Evolutionary conservation across 2,797 vertebrate species (phyloP).

Genomic region (Poecilia gillii): DNA sequence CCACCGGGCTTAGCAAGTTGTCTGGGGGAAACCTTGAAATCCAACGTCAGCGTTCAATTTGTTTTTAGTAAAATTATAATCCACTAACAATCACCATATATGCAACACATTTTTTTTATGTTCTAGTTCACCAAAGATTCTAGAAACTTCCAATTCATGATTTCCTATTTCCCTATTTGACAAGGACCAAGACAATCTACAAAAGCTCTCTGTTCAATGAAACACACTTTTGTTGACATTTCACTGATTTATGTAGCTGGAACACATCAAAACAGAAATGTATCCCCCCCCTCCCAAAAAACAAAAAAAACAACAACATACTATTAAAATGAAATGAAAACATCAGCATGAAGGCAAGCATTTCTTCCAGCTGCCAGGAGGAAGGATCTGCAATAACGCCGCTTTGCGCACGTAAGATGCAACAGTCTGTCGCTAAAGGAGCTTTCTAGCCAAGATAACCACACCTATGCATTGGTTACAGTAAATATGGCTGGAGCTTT

Average conservation of each 20-base stretch:
- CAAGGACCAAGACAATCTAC: neutral
- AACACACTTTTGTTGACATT: too few relatives aligned
- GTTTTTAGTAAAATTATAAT: neutral
- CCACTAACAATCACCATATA: neutral
- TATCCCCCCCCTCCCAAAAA: fast-evolving
- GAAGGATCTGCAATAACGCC: neutral
- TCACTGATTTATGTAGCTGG: too few relatives aligned
- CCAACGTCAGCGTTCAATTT: too few relatives aligned
- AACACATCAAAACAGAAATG: too few relatives aligned
- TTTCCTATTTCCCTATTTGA: neutral
- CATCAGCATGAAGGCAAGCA: neutral
- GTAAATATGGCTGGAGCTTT: neutral
- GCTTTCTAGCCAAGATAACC: neutral
- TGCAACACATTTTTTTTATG: neutral
- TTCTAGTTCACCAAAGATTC: neutral
- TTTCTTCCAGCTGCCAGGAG: neutral
- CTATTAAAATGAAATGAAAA: too few relatives aligned
- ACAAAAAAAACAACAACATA: too few relatives aligned
- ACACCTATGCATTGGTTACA: neutral
- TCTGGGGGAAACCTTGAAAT: too few relatives aligned
- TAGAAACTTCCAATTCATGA: neutral
- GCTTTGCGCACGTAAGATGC: neutral
- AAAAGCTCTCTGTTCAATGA: neutral
- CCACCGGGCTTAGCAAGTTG: too few relatives aligned
- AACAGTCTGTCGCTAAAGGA: neutral